phyloP scores from a whole-genome alignment of 2,113 vertebrate species.

The Rhadina sibilatrix region DNA sequence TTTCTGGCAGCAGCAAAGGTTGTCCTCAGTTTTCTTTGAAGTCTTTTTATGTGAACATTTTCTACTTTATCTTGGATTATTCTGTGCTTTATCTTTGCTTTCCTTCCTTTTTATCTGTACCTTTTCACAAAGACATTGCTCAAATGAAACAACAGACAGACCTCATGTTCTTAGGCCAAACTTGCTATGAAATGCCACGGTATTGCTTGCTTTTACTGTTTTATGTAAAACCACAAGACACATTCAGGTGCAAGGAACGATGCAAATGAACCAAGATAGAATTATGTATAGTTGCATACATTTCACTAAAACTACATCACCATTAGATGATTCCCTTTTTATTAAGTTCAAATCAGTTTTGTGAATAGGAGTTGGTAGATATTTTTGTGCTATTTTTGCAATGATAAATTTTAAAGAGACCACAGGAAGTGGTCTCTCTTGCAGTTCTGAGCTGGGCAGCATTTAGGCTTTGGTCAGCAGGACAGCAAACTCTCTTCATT shows the following conservation, averaged over 20 bases:
- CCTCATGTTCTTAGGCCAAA: not conserved
- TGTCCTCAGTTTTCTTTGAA: not conserved
- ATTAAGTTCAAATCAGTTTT: not conserved
- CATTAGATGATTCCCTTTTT: not conserved
- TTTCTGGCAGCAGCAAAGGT: not conserved
- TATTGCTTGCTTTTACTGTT: not conserved
- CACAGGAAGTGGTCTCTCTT: not conserved
- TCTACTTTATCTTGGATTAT: not conserved
- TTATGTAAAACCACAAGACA: not conserved
- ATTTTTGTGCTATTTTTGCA: not conserved
- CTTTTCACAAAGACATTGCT: not conserved
- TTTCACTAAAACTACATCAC: not conserved
- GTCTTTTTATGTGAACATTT: not conserved
- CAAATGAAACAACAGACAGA: not conserved
- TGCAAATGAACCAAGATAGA: not conserved
- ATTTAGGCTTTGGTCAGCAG: not conserved
- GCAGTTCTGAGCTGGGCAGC: not conserved
- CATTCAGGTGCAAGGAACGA: not conserved
- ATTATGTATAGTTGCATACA: not conserved
- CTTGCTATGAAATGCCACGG: not conserved
- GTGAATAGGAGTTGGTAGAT: not conserved
- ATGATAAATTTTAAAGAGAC: not conserved
- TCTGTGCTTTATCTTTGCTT: not conserved
- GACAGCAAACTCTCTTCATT: not conserved
- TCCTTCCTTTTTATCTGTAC: not conserved